Base-by-base conservation (phyloP, 1,140 invertebrate genomes). In the Ooceraea biroi region DNA sequence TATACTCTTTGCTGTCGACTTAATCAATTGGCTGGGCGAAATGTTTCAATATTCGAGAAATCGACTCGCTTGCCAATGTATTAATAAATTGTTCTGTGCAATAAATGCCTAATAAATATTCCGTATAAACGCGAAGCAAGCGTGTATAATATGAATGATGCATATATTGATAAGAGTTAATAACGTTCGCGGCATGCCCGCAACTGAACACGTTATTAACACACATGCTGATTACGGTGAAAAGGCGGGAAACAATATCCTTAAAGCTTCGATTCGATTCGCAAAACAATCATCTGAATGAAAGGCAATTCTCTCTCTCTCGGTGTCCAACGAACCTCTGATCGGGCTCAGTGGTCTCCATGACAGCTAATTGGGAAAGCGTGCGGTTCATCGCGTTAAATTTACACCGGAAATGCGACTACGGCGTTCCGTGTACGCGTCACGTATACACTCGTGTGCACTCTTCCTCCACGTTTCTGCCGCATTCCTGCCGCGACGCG, bases 381-480 rank as follows among this genome's bases (percentile, higher is more conserved):
- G 46, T 11, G 22, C 52, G 55, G 63, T 83, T 58, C 77, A 83
- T 86, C 36, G 55, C 48, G 69, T 52, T 80, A 73, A 82, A 69
- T 65, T 82, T 71, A 72, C 68, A 80, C 25, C 83, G 83, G 55
- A 73, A 82, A 57, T 55, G 66, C 50, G 27, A 58, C 30, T 72
- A 63, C 48, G 30, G 2, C 55, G 44, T 19, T 50, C 82, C 30
- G 36, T 12, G 72, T n/a, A n/a, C 12, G 8, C 8, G 22, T 12
- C 44, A n/a, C 44, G 17, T 52, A 30, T 55, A 36, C 78, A 57
- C 80, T 50, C 68, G 60, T 72, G 66, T 50, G 22, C 52, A 41
- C 44, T 82, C 68, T 82, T 82, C 78, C 68, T 72, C 66, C 55
- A 8, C 78, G 55, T 44, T 82, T 82, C 78, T 82, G 69, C 69